Base-by-base conservation (phyloP, 2,888 invertebrate genomes). In the Acrocyrtus sp. region DNA sequence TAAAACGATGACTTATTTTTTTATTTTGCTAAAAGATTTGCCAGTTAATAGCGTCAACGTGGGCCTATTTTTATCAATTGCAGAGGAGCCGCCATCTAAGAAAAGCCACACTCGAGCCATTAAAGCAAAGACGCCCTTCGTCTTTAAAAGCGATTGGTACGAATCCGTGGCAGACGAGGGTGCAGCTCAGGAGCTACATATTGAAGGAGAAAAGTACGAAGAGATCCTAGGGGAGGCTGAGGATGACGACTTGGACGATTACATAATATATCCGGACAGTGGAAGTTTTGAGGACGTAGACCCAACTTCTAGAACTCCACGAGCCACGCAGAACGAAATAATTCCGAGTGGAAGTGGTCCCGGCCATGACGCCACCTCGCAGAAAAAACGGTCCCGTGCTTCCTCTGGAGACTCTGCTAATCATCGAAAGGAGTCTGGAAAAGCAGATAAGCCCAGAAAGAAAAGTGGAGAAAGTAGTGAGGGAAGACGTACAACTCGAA, bases 51-150 rank as follows among this genome's bases (percentile, higher is more conserved):
- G n/a, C n/a, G n/a, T n/a, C n/a, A n/a, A n/a, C n/a, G n/a, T n/a
- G n/a, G n/a, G n/a, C n/a, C n/a, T n/a, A n/a, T n/a, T n/a, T n/a
- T n/a, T n/a, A n/a, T n/a, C n/a, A n/a, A n/a, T n/a, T n/a, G n/a
- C n/a, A 67, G 48, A 34, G 48, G 43, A 67, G 17, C 39, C 51
- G 21, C 19, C 15, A 54, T 48, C 48, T 27, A n/a, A 2, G 8
- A 45, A 17, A 8, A 15, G 22, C 3, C 22, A 50, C 4, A 67
- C 73, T 27, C 68, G 65, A 2, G 48, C 51, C 22, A 34, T 76
- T 1, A 69, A 69, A 62, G 69, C 43, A 1, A 74, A 65, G 39
- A 76, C 76, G 1, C 78, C 78, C 4, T 57, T 74, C 41, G 48
- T 47, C 0, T 63, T 74, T 8, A 74, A 76, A 43, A 57, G 3